Evolutionary conservation across 2,888 invertebrate genomes (phyloP), one percentile per base, ranked within the genome.

Genomic region (Drosophila mayaguana): DNA sequence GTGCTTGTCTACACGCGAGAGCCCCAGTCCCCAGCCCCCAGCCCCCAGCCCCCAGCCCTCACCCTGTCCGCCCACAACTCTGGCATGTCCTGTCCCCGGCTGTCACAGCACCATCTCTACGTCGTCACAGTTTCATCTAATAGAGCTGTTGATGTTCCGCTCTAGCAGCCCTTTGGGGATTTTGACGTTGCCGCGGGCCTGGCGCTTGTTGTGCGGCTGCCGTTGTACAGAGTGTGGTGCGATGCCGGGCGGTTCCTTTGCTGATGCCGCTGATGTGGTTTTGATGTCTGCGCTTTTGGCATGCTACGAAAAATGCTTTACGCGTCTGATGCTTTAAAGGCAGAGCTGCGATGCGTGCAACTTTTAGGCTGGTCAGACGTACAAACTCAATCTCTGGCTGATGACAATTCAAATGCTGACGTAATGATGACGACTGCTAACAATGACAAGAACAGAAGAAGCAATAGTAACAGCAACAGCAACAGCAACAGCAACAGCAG

Each of bases 121-220:
- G 62, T 56, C 68, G 66, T 66, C 60, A 57, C 55, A 73, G 78
- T 66, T 80, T 65, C 85, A 77, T 83, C 81, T 90, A 81, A 88
- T 89, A 81, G 83, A 88, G 83, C 77, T 86, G 88, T 86, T 89
- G 89, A 83, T 88, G 75, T 81, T 86, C 66, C 89, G 83, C 87
- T 83, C 87, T 72, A 77, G 64, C 77, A 86, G 84, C 72, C 84
- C 84, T 79, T 81, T 81, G 77, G 88, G 87, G 72, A 86, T 86
- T 89, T 81, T 70, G 76, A 71, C 69, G 74, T 70, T 63, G 71
- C 68, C 60, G 67, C 67, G 43, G 71, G 67, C 64, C 56, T 59
- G 38, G 64, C 65, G 56, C 65, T 61, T 61, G 69, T 57, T 64
- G 56, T 70, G 68, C 60, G 63, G 68, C 70, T 68, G 34, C 45